Base-by-base conservation (phyloP, 1,140 invertebrate species). In the Plectrocnemia conspersa region DNA sequence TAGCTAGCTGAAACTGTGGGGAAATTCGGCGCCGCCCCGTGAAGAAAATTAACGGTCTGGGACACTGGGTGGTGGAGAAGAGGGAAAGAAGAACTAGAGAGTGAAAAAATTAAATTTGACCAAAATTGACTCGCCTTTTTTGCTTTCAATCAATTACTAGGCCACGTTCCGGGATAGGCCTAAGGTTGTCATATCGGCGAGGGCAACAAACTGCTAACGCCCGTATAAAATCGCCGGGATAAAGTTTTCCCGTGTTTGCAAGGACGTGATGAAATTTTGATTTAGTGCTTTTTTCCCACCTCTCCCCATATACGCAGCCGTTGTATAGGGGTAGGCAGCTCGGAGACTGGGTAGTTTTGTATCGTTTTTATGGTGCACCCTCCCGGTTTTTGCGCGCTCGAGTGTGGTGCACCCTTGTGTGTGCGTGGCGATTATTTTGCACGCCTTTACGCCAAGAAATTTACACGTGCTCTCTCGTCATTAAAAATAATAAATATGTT, bases 241-340 rank as follows among this genome's bases (percentile, higher is more conserved):
- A 54, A 59, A 59, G 57, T 59, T 59, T 59, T 59, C 38, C 32
- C 47, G 57, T 59, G 52, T 59, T 54, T 54, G 57, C 46, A 48
- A 56, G 48, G 42, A 59, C 57, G 57, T 59, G 57, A 59, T 59
- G 57, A 60, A 60, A 60, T 60, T 60, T 56, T 56, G 58, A 60
- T 60, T 60, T 60, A 56, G 46, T 56, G 53, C 25, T 54, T 50
- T 38, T 54, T 21, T 22, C 35, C 56, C 32, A 45, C 42, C 42
- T 22, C 19, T 22, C 40, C 15, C 21, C 16, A 9, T 42, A 4
- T 13, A 4, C 15, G 15, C 35, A 19, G 10, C 21, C 42, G 10
- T 23, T n/a, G n/a, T n/a, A n/a, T n/a, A n/a, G n/a, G n/a, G n/a
- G n/a, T n/a, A n/a, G n/a, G n/a, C n/a, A 3, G 2, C 16, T 27